phyloP scores from a whole-genome alignment of 2,797 vertebrate genomes.

The Urocyon cinereoargenteus region DNA sequence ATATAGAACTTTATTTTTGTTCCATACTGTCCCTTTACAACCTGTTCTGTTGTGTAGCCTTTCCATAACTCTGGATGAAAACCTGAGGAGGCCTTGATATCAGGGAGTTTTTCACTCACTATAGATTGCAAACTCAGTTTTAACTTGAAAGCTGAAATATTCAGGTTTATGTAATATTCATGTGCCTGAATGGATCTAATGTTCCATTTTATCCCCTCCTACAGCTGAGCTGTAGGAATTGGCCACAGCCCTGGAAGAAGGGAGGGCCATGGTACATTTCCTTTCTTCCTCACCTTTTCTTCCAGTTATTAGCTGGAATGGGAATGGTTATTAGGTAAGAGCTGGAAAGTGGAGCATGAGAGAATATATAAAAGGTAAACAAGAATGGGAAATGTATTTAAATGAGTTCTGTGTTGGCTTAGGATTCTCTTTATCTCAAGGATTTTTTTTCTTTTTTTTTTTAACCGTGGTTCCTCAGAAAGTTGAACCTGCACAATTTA shows the following conservation, averaged over 20 bases:
- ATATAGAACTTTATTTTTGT: background rate
- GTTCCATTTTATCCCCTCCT: background rate
- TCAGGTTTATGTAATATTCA: background rate
- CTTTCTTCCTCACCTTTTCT: background rate
- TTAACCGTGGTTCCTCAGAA: background rate
- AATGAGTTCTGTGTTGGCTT: background rate
- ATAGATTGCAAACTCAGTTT: background rate
- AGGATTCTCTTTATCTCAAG: background rate
- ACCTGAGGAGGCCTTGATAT: too few relatives aligned
- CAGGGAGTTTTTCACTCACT: background rate
- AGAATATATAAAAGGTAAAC: background rate
- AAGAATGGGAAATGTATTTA: background rate
- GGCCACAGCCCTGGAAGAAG: background rate
- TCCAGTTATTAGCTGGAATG: background rate
- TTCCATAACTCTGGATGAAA: background rate
- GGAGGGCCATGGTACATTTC: fast-evolving
- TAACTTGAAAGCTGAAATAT: background rate
- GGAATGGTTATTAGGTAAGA: background rate
- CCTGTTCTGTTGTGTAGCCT: too few relatives aligned
- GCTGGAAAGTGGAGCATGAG: background rate
- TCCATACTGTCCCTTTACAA: background rate
- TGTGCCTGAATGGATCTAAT: background rate
- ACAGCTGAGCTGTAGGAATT: background rate
- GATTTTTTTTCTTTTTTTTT: background rate
- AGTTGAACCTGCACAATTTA: background rate